These are phyloP conservation scores for Globia sparganii DNA, from an alignment of 2,888 invertebrate genomes.

Conservation along the genomic window DNA sequence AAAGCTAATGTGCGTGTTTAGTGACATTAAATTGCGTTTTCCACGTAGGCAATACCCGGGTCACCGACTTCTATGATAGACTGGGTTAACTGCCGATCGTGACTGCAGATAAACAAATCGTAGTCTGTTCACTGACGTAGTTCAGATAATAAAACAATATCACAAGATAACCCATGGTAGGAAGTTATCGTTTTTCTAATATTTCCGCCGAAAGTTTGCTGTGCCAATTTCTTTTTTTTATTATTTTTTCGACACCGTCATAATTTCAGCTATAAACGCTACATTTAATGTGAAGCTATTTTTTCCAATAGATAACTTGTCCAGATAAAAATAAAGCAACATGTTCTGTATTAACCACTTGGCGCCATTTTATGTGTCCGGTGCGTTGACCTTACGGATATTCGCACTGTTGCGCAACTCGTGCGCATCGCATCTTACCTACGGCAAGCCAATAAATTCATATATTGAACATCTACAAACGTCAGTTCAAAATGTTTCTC, in stretches of 20 bases:
- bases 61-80: conserved; percentile 62
- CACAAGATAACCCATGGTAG: conserved; percentile 43
- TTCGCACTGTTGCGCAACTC: conserved; percentile 81
- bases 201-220: conserved; percentile 36
- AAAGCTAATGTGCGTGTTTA: conserved; percentile 53
- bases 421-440: conserved; percentile 77
- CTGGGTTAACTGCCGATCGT: conserved; percentile 63
- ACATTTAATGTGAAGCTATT: conserved; percentile 34
- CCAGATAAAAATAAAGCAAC: conserved; percentile 60
- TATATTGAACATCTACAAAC: conserved; percentile 58
- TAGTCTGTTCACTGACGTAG: conserved; percentile 46
- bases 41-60: conserved; percentile 53
- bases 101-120: conserved; percentile 53
- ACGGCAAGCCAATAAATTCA: conserved; percentile 65
- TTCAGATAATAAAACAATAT: conserved; percentile 60
- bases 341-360: conserved; percentile 48
- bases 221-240: conserved; percentile 32
- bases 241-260: conserved; percentile 35
- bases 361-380: conserved; percentile 78
- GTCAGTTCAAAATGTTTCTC: conserved; percentile 37
- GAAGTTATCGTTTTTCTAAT: conserved; percentile 54
- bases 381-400: conserved; percentile 80
- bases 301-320: conserved; percentile 54
- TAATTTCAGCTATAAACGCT: conserved; percentile 34
- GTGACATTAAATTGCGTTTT: conserved; percentile 57